Base-by-base conservation (phyloP, 2,113 vertebrate species). In the Carassius carassius region DNA sequence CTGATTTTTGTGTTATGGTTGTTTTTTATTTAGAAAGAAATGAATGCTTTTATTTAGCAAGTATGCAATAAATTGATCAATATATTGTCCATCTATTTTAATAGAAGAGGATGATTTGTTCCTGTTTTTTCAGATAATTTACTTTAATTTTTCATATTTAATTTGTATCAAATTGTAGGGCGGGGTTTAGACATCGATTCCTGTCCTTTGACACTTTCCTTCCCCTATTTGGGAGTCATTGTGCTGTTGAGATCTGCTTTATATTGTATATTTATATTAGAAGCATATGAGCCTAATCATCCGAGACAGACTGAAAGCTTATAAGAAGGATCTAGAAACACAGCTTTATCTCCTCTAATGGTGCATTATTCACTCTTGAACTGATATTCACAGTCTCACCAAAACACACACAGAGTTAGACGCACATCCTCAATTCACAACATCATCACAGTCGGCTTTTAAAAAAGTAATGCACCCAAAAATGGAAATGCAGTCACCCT, bases 241-340 rank as follows among this genome's bases (percentile, higher is more conserved):
- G 41, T 49, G 14, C 3, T 76, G 1, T 54, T 44, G 47, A 76
- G 23, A 11, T 76, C 25, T 76, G 7, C 47, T 54, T 76, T 51
- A 51, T 54, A 76, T 32, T 54, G 19, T 76, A 12, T 19, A 72
- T 21, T 72, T 1, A n/a, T 12, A 37, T 41, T 35, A 72, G 69
- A 72, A 41, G 0, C 69, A 12, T 51, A 51, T 70, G 70, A 54
- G 78, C 69, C 79, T 85, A 79, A 85, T 56, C 29, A 21, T 21
- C 58, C 78, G 75, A 81, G 73, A 37, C 54, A 16, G 69, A 47
- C 69, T 63, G 3, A 85, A 56, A 79, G 67, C 81, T 77, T 21
- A 67, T 21, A 41, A 14, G 14, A 60, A 56, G 70, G 70, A 47
- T 76, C 58, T 75, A 25, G 23, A 76, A 32, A 7, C 13, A 6